Conservation (phyloP, 2,888 invertebrate species). For the Zaprionus bogoriensis region DNA sequence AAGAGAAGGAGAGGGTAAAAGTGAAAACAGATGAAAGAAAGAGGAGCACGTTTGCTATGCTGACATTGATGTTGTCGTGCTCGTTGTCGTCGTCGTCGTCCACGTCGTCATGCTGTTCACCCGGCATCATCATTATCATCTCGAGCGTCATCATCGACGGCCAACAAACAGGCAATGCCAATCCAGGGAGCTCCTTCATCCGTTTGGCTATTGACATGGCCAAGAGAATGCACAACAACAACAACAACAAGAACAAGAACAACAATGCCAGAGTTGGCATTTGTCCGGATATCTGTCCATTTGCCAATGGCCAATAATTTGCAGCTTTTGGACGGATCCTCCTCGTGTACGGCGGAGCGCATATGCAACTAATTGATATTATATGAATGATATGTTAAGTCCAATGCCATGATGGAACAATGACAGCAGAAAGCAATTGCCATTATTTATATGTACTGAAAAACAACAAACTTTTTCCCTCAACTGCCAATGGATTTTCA, state of each 20-base stretch:
- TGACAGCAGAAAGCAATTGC: constrained; percentile 35
- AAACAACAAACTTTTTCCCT: constrained; percentile 20
- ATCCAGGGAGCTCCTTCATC: constrained; percentile 53
- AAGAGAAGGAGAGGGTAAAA: constrained; percentile 4
- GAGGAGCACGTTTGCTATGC: constrained; percentile 37
- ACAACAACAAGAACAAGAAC: no score
- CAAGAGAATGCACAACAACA: constrained; percentile 36
- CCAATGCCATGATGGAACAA: constrained; percentile 46
- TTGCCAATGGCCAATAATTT: constrained; percentile 56
- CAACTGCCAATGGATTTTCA: constrained; percentile 37
- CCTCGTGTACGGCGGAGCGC: constrained; percentile 25
- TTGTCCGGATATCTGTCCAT: constrained; percentile 34
- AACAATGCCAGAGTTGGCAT: no score
- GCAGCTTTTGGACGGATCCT: constrained; percentile 32
- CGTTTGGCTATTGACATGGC: constrained; percentile 52
- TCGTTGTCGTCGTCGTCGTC: constrained; percentile 28
- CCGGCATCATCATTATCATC: constrained; percentile 27
- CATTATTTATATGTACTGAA: constrained; percentile 53
- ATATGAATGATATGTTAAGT: constrained; percentile 75
- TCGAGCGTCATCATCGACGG: constrained; percentile 27
- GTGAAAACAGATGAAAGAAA: neutral
- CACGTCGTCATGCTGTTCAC: constrained; percentile 22
- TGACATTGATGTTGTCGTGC: constrained; percentile 62
- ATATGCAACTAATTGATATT: constrained; percentile 76
- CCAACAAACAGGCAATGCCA: constrained; percentile 62